Evolutionary conservation across 2,888 invertebrate species (phyloP).

Genomic region (Noctua janthina): DNA sequence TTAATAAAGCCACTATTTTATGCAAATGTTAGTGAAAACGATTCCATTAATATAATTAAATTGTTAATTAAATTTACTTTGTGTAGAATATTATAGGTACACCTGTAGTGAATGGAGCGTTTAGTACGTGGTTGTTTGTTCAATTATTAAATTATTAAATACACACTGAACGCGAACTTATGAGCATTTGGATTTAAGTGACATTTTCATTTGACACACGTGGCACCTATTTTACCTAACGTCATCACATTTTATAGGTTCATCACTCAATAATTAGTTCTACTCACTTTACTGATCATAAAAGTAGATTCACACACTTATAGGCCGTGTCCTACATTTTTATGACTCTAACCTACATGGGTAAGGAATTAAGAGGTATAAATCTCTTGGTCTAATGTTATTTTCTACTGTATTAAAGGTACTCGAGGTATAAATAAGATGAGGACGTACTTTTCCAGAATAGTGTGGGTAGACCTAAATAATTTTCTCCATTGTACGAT

Average conservation of each 20-base stretch:
- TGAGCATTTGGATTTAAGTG: constrained; percentile 1
- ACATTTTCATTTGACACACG: constrained; percentile 5
- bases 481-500: constrained; percentile 19
- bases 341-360: constrained; percentile 67
- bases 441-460: constrained; percentile 12
- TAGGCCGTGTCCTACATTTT: constrained; percentile 70
- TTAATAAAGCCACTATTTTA: constrained; percentile 45
- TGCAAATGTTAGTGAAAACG: constrained; percentile 43
- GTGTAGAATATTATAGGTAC: constrained; percentile 40
- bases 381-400: constrained; percentile 7
- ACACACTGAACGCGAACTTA: constrained; percentile 6
- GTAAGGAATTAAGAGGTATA: constrained; percentile 60
- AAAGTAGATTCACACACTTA: constrained; percentile 72
- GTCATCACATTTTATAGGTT: constrained; percentile 66
- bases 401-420: constrained; percentile 11
- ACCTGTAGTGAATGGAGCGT: constrained; percentile 36
- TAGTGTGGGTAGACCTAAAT: constrained; percentile 1
- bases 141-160: constrained; percentile 48
- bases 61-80: constrained; percentile 56
- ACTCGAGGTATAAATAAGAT: background rate
- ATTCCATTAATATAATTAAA: constrained; percentile 55
- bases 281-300: constrained; percentile 74
- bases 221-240: constrained; percentile 10
- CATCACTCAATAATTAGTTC: constrained; percentile 74
- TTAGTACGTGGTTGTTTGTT: constrained; percentile 44